phyloP scores from a whole-genome alignment of 2,888 invertebrate genomes.

The Epinotia bilunana region DNA sequence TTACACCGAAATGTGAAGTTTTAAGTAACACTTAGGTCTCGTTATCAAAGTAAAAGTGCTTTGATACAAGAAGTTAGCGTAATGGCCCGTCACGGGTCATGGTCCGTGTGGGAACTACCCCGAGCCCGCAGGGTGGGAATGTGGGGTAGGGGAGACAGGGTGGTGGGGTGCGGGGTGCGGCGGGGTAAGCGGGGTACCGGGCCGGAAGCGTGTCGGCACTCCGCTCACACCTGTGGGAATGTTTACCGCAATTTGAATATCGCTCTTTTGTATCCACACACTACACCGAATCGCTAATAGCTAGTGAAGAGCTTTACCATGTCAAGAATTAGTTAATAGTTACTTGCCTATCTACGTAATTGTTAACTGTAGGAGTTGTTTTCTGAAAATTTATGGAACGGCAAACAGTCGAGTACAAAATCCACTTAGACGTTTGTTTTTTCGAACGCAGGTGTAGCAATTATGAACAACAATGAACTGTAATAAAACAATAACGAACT shows the following conservation, averaged over 20 bases:
- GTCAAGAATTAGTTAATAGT: slow-evolving; percentile 53
- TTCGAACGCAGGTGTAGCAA: slow-evolving; percentile 61
- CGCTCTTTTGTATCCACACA: slow-evolving; percentile 50
- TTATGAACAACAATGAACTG: slow-evolving; percentile 64
- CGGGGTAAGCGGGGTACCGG: slow-evolving; percentile 72
- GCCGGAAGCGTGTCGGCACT: slow-evolving; percentile 79
- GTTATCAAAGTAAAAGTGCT: slow-evolving; percentile 53
- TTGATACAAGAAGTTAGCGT: slow-evolving; percentile 68
- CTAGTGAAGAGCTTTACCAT: slow-evolving; percentile 55
- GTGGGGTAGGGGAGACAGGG: slow-evolving; percentile 54
- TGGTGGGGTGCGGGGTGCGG: slow-evolving; percentile 50
- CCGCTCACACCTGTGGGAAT: slow-evolving; percentile 79
- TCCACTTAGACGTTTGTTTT: slow-evolving; percentile 48
- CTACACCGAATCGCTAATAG: slow-evolving; percentile 51
- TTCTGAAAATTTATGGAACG: slow-evolving; percentile 43
- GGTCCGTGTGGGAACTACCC: slow-evolving; percentile 76
- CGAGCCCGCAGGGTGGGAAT: slow-evolving; percentile 53
- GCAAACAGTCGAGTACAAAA: slow-evolving; percentile 59
- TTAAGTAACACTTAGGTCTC: slow-evolving; percentile 23
- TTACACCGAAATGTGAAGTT: slow-evolving; percentile 1
- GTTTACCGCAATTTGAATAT: slow-evolving; percentile 70
- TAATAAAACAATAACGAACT: slow-evolving; percentile 60
- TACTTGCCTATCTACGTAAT: slow-evolving; percentile 42
- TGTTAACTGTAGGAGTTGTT: slow-evolving; percentile 17
- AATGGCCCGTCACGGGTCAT: slow-evolving; percentile 72